Percentiles rank a stretch among this genome's conserved stretches.
Evolutionary conservation across 2,113 vertebrate genomes (phyloP).

Genomic region (Odocoileus hemionus): DNA sequence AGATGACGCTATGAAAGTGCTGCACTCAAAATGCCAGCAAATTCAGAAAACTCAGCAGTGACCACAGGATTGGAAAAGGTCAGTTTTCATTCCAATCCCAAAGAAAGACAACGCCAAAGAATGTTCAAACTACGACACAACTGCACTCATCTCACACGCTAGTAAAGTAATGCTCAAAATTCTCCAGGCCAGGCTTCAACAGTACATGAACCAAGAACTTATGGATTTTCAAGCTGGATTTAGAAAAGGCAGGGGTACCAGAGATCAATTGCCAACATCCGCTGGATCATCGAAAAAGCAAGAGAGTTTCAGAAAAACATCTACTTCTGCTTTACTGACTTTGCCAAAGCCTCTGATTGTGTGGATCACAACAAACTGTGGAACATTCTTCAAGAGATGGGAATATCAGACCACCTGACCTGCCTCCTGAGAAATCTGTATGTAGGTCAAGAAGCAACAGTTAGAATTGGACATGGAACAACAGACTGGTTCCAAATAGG

Average conservation of each 20-base stretch:
- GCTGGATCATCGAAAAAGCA: background rate
- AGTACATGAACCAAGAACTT: background rate
- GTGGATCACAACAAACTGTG: background rate
- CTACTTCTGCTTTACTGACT: background rate
- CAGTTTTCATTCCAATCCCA: background rate
- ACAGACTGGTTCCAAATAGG: background rate
- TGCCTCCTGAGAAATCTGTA: background rate
- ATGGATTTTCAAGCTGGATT: background rate
- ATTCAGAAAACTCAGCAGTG: background rate
- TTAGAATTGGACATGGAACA: background rate
- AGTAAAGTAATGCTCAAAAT: background rate
- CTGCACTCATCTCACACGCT: background rate
- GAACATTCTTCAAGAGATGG: background rate
- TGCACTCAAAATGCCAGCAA: background rate
- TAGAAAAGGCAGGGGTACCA: background rate
- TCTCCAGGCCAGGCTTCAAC: background rate
- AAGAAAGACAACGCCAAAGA: background rate
- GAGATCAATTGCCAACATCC: background rate
- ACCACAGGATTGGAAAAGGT: background rate
- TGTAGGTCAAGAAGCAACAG: background rate
- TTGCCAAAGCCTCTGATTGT: background rate
- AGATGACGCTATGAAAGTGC: background rate
- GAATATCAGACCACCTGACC: background rate
- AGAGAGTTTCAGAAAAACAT: background rate
- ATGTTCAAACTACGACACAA: background rate